Conservation (phyloP, 2,113 vertebrate genomes). For the Scartelaos histophorus region DNA sequence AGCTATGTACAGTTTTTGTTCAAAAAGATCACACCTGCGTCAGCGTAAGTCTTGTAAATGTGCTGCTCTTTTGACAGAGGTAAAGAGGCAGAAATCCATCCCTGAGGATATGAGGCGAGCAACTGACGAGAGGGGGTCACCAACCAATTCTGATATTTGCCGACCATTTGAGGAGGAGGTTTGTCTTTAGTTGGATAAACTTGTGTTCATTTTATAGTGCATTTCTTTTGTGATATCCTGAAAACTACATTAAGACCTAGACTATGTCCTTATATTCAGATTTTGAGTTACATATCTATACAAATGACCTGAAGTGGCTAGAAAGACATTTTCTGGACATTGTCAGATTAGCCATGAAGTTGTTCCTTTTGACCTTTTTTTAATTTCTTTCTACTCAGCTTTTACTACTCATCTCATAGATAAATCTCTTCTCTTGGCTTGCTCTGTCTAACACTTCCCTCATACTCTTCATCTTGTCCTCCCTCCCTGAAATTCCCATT, state of each 20-base stretch:
- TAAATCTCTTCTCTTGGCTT: conserved; percentile 80
- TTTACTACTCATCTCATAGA: conserved; percentile 80
- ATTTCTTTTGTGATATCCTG: neutral
- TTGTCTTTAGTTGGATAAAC: conserved; percentile 33
- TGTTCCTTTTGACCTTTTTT: conserved; percentile 2
- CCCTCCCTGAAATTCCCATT: conserved; percentile 64
- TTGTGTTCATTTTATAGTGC: neutral
- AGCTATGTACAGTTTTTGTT: neutral
- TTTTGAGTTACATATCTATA: neutral
- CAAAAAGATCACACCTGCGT: conserved; percentile 1
- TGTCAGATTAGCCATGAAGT: conserved; percentile 10
- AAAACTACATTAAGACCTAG: neutral
- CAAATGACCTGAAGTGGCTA: neutral
- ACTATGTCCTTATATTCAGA: neutral
- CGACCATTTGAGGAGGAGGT: conserved; percentile 97
- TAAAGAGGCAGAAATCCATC: conserved; percentile 94
- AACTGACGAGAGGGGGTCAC: conserved; percentile 84
- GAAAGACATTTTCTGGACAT: neutral
- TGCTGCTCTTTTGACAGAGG: conserved; percentile 78
- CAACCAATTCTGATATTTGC: conserved; percentile 83
- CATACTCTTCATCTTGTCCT: conserved; percentile 57
- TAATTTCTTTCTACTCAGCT: conserved; percentile 19
- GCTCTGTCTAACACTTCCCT: conserved; percentile 1
- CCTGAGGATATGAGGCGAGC: conserved; percentile 91
- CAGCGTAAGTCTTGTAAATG: conserved; percentile 3